phyloP scores from a whole-genome alignment of 2,113 vertebrate species.

The Prinia subflava region DNA sequence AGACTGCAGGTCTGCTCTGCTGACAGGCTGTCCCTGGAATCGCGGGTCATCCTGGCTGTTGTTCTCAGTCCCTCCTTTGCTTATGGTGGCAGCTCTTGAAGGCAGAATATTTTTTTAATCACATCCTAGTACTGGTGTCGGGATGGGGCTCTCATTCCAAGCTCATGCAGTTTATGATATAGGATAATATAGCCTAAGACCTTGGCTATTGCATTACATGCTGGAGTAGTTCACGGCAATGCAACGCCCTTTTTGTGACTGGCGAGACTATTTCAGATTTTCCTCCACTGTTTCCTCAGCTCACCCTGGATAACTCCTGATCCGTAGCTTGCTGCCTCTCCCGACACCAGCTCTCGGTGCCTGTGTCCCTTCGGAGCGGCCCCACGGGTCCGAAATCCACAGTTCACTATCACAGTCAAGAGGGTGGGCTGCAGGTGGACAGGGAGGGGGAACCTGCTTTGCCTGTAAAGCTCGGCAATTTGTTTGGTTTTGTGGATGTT shows the following conservation, averaged over 20 bases:
- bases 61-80: neutral
- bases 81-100: neutral
- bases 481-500: neutral
- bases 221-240: neutral
- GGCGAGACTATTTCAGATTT: neutral
- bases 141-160: neutral
- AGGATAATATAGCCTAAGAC: neutral
- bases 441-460: neutral
- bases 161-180: neutral
- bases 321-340: neutral
- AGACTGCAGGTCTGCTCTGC: neutral
- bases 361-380: rapidly evolving
- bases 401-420: neutral
- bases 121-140: neutral
- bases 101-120: neutral
- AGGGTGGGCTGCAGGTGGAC: neutral
- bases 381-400: rapidly evolving
- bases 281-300: neutral
- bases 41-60: neutral
- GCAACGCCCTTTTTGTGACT: neutral
- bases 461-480: neutral
- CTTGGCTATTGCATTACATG: neutral
- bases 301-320: neutral
- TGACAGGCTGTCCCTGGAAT: neutral
- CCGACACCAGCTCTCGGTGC: neutral